Percentiles rank a stretch among this genome's conserved stretches.
Conservation (phyloP, 2,888 invertebrate species). For the Spilosoma lubricipeda region DNA sequence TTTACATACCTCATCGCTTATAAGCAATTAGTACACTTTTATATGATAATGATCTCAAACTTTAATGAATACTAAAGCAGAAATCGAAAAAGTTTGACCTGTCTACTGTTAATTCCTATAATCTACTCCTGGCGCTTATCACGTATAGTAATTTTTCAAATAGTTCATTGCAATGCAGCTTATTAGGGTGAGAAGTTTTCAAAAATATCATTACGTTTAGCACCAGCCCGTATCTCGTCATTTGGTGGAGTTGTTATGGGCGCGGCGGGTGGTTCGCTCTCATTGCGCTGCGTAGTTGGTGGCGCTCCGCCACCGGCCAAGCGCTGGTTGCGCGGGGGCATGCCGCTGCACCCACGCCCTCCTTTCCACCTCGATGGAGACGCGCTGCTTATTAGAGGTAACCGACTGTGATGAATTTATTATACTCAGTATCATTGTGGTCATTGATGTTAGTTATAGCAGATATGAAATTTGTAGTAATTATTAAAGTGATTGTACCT, state of each 20-base stretch:
- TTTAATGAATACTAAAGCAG: too few relatives aligned
- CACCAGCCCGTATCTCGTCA: constrained; percentile 94
- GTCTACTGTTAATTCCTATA: too few relatives aligned
- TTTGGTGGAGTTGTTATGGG: constrained; percentile 91
- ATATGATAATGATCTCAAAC: background rate
- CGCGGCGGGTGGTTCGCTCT: constrained; percentile 89
- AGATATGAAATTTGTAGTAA: background rate
- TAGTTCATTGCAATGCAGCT: background rate
- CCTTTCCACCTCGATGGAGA: constrained; percentile 89
- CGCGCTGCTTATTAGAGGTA: constrained; percentile 89
- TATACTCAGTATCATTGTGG: background rate
- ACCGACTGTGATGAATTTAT: background rate
- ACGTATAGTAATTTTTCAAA: too few relatives aligned
- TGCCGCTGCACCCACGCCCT: constrained; percentile 88
- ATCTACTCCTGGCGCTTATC: too few relatives aligned
- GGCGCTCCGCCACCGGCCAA: constrained; percentile 92
- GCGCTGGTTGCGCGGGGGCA: constrained; percentile 90
- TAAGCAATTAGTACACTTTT: too few relatives aligned
- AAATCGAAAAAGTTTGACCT: too few relatives aligned
- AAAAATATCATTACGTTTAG: constrained; percentile 71
- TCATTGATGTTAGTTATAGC: background rate
- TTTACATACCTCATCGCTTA: too few relatives aligned
- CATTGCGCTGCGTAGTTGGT: constrained; percentile 90
- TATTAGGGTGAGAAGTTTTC: background rate
- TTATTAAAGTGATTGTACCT: too few relatives aligned